A percentile compares a stretch with the other conserved stretches of the same genome.
These are phyloP conservation scores for Brachionus rotundiformis DNA, from an alignment of 1,140 invertebrate species.

Conservation along the genomic window DNA sequence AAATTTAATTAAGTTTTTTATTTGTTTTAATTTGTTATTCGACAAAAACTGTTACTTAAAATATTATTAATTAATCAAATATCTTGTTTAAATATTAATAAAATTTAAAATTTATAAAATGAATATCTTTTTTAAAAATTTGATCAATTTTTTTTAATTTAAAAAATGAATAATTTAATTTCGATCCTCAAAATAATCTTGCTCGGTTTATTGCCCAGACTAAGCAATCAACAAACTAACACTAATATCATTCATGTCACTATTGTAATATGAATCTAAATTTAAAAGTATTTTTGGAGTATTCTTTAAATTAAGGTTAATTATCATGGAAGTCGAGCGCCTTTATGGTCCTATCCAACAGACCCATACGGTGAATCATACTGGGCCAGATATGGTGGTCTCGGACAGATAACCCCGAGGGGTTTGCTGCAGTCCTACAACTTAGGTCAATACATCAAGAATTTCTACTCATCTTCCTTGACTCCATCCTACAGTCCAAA, in stretches of 20 bases:
- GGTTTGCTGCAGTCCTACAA: conserved; percentile 20
- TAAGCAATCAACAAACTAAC: neutral
- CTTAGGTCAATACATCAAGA: conserved; percentile 39
- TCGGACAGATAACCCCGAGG: conserved; percentile 38
- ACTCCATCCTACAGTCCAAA: conserved; percentile 36
- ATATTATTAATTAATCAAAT: conserved; percentile 20
- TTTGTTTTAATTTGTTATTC: conserved; percentile 22
- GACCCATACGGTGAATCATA: conserved; percentile 31
- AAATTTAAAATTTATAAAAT: conserved; percentile 23
- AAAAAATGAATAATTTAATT: conserved; percentile 42
- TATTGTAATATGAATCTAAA: neutral
- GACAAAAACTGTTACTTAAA: neutral
- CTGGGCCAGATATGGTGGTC: conserved; percentile 41
- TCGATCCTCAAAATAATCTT: neutral
- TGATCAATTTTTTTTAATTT: conserved; percentile 1
- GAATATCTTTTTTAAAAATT: neutral
- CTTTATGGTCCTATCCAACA: conserved; percentile 41
- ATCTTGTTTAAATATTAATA: neutral
- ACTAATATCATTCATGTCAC: conserved; percentile 20
- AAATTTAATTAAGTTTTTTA: conserved; percentile 43
- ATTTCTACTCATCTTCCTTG: conserved; percentile 2
- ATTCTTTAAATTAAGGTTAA: neutral
- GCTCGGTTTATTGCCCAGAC: neutral
- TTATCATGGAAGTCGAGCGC: neutral
- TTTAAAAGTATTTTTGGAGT: neutral